Conservation (phyloP, 2,113 vertebrate genomes). For the Oplegnathus fasciatus region DNA sequence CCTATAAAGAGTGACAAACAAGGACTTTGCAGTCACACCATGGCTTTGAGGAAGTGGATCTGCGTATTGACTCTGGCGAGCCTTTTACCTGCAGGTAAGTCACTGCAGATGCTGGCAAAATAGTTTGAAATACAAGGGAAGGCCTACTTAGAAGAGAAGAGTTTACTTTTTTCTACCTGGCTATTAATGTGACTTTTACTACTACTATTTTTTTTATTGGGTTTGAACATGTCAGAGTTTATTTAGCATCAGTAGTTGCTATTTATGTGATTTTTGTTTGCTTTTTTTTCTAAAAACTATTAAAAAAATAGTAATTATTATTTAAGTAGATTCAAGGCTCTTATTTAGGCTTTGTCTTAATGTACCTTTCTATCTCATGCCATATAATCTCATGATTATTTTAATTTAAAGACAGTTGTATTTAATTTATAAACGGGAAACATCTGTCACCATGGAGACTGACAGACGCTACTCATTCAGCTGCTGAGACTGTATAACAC, state of each 20-base stretch:
- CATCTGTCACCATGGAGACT: too few species aligned
- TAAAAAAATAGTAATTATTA: too few species aligned
- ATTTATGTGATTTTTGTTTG: too few species aligned
- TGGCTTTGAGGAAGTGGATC: constrained; percentile 50
- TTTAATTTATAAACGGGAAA: too few species aligned
- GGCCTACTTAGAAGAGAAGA: too few species aligned
- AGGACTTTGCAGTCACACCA: constrained; percentile 23
- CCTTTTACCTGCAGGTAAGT: constrained; percentile 64
- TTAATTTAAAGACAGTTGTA: not conserved
- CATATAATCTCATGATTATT: not conserved
- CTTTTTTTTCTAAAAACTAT: too few species aligned
- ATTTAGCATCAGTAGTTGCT: too few species aligned
- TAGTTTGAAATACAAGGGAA: not conserved
- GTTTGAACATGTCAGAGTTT: too few species aligned
- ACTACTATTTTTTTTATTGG: too few species aligned
- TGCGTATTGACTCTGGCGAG: constrained; percentile 3
- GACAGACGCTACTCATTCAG: too few species aligned
- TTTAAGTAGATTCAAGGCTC: not conserved
- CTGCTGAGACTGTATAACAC: too few species aligned
- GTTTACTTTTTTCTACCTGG: too few species aligned
- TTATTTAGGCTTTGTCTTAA: not conserved
- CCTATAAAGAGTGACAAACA: constrained; percentile 40
- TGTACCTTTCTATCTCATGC: not conserved
- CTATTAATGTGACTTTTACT: not conserved
- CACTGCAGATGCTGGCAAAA: not conserved